Percentiles rank a stretch among this genome's conserved stretches.
phyloP scores from a whole-genome alignment of 1,140 invertebrate species.

The Bombus vancouverensis region DNA sequence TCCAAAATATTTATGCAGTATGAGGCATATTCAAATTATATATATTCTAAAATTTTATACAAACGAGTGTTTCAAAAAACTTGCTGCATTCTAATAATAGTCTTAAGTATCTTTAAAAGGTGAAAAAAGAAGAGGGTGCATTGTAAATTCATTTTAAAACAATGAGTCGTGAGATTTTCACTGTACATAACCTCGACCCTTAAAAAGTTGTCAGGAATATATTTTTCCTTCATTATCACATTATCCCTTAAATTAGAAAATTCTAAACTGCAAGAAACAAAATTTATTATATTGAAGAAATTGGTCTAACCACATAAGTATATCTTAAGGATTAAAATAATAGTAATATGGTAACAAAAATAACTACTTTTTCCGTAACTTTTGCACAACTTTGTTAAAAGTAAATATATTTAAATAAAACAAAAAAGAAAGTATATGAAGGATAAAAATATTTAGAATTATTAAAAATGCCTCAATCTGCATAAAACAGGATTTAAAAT shows the following conservation, averaged over 20 bases:
- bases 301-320: background rate
- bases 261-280: background rate
- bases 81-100: background rate
- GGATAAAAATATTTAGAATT: background rate
- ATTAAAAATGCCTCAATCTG: conserved; percentile 12
- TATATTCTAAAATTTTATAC: background rate
- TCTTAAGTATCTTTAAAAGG: background rate
- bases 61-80: background rate
- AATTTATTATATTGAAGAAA: background rate
- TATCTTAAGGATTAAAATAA: background rate
- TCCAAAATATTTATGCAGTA: conserved; percentile 1
- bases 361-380: background rate
- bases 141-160: background rate
- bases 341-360: background rate
- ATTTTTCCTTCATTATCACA: background rate
- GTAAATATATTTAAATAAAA: background rate
- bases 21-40: conserved; percentile 15
- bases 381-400: conserved; percentile 11
- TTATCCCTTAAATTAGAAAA: background rate
- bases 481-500: background rate
- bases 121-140: background rate
- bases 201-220: background rate
- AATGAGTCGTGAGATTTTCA: background rate
- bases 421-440: too few relatives aligned
- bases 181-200: conserved; percentile 20